A percentile compares a stretch with the other conserved stretches of the same genome.
Conservation (phyloP, 2,113 vertebrate genomes). For the Octodon degus region DNA sequence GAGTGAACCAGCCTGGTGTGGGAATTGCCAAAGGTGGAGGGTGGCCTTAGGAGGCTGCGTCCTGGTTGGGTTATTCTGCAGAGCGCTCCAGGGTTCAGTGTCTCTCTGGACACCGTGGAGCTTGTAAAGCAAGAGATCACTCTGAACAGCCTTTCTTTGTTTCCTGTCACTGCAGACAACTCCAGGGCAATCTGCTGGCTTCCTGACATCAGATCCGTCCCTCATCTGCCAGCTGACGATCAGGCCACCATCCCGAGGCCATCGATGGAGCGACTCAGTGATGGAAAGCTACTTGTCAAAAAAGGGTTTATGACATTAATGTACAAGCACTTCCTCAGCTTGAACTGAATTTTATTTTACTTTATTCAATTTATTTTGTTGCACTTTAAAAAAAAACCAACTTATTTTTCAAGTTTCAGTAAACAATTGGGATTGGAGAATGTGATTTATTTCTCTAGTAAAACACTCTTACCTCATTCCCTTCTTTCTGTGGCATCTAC, state of each 20-base stretch:
- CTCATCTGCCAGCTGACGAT: slow-evolving; percentile 93
- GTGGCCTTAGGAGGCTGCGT: background rate
- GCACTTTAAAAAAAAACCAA: background rate
- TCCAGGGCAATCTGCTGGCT: slow-evolving; percentile 83
- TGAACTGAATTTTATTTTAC: slow-evolving; percentile 61
- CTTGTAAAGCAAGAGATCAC: slow-evolving; percentile 88
- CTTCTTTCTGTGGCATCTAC: background rate
- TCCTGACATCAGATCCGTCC: slow-evolving; percentile 88
- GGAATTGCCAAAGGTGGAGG: background rate
- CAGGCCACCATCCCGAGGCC: slow-evolving; percentile 89
- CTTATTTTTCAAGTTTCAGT: slow-evolving; percentile 50
- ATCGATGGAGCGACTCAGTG: slow-evolving; percentile 88
- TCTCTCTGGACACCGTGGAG: slow-evolving; percentile 57
- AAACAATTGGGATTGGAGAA: slow-evolving; percentile 33
- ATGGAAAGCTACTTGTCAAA: slow-evolving; percentile 88
- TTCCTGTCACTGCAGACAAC: slow-evolving; percentile 83
- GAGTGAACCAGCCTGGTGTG: background rate
- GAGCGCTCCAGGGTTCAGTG: background rate
- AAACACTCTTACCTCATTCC: background rate
- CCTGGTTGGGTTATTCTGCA: background rate
- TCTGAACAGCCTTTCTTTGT: slow-evolving; percentile 84
- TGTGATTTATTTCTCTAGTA: slow-evolving; percentile 32
- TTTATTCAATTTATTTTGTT: slow-evolving; percentile 61
- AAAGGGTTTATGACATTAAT: slow-evolving; percentile 55
- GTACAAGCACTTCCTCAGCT: slow-evolving; percentile 36